Conservation (phyloP, 1,140 invertebrate genomes). For the Drosophila sp. region DNA sequence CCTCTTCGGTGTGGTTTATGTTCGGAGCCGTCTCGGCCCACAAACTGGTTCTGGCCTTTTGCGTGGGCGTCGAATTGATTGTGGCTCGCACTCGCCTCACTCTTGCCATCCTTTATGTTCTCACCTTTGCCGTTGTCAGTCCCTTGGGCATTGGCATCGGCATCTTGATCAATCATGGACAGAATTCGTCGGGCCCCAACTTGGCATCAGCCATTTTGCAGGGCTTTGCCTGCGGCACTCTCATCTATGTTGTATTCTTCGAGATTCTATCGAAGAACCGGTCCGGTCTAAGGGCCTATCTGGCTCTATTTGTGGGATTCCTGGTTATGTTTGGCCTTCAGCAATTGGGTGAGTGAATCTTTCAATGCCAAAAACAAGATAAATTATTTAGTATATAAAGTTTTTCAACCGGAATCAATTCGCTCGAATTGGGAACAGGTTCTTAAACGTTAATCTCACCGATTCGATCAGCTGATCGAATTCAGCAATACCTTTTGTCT, state of each 20-base stretch:
- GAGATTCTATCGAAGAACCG: constrained; percentile 92
- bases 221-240: constrained; percentile 93
- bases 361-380: constrained; percentile 5
- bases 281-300: constrained; percentile 88
- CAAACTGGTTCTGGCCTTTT: constrained; percentile 95
- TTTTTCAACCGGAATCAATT: constrained; percentile 67
- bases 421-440: constrained; percentile 62
- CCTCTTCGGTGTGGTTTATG: constrained; percentile 90
- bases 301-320: constrained; percentile 90
- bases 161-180: constrained; percentile 86
- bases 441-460: constrained; percentile 41
- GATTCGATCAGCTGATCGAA: constrained; percentile 3
- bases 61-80: constrained; percentile 91
- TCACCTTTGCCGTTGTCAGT: constrained; percentile 91
- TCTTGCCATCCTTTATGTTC: constrained; percentile 88
- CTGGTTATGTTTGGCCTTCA: constrained; percentile 90
- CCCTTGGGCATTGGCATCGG: constrained; percentile 91
- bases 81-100: constrained; percentile 86
- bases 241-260: constrained; percentile 96
- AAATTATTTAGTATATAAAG: constrained; percentile 8
- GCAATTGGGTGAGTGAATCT: constrained; percentile 88
- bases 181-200: constrained; percentile 85
- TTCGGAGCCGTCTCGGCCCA: constrained; percentile 93
- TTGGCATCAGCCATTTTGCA: constrained; percentile 89
- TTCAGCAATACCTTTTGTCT: neutral